These are phyloP conservation scores for Drosophila bunnanda DNA, from an alignment of 2,888 invertebrate genomes.

Conservation along the genomic window DNA sequence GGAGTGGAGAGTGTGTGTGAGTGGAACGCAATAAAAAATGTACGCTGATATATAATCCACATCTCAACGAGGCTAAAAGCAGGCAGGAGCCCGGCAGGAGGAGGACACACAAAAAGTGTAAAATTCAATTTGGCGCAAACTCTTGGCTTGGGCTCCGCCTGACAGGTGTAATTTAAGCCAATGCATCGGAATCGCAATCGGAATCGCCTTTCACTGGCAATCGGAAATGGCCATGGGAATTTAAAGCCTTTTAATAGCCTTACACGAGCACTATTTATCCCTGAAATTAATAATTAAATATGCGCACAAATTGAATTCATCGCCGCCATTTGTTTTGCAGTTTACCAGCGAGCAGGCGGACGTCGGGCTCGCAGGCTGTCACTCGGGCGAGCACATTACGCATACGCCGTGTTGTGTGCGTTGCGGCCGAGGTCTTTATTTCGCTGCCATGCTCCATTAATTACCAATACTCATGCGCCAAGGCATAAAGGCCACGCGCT, in stretches of 20 bases:
- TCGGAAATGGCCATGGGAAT: conserved; percentile 54
- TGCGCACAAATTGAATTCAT: conserved; percentile 64
- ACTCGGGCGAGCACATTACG: conserved; percentile 49
- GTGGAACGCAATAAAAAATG: conserved; percentile 30
- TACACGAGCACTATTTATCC: conserved; percentile 28
- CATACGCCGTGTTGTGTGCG: conserved; percentile 60
- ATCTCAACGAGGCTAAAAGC: conserved; percentile 31
- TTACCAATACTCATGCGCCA: conserved; percentile 62
- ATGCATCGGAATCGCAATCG: conserved; percentile 48
- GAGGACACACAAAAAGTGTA: conserved; percentile 25
- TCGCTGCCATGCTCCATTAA: conserved; percentile 54
- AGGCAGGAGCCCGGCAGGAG: conserved; percentile 1
- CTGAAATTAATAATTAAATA: conserved; percentile 67
- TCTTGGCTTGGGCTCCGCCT: conserved; percentile 15
- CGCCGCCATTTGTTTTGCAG: conserved; percentile 34
- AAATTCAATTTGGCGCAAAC: conserved; percentile 57
- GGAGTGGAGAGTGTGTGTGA: not conserved
- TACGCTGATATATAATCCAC: conserved; percentile 34
- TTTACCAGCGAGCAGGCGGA: not conserved
- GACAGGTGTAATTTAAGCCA: conserved; percentile 51
- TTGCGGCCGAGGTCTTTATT: conserved; percentile 44
- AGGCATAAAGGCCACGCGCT: conserved; percentile 58
- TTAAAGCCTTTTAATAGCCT: conserved; percentile 60
- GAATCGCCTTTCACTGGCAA: conserved; percentile 47
- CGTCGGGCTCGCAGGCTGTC: not conserved